Base-by-base conservation (phyloP, 2,797 vertebrate genomes). In the Leptodactylus fallax region DNA sequence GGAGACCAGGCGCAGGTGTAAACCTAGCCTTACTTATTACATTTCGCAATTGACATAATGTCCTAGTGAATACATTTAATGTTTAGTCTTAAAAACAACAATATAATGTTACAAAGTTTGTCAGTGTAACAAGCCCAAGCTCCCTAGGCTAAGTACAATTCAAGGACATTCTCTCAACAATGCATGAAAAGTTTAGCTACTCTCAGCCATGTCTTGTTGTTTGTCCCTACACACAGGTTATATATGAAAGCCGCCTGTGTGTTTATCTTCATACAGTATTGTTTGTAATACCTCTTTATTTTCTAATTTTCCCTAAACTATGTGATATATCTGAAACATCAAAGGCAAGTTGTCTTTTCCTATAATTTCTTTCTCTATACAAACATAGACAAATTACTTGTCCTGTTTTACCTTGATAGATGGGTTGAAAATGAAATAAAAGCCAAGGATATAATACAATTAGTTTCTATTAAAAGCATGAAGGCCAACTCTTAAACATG, bases 401-500 rank as follows among this genome's bases (percentile, higher is more conserved):
- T 16, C 27, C 9, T 21, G n/a, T 65, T 81, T 63, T 81, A 63
- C 58, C 79, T 81, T 49, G 60, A 49, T 63, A 51, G 16, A 81
- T 23, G 19, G n/a, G 17, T 82, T 25, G 9, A 25, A 83, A 81
- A 76, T 23, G 36, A 14, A 14, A 21, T 58, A 9, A 63, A 83
- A 69, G 47, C 61, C 63, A 83, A 69, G 63, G 14, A 36, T 69
- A 69, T 60, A 83, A 82, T 82, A 69, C 21, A 69, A 19, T 82
- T 69, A 69, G 49, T 25, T 27, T 45, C 19, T 69, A 23, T 69
- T n/a, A 53, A 25, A 69, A 53, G 49, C 45, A 51, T 83, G 81
- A 83, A 83, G 81, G 81, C 63, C 81, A 83, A 23, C 79, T 61
- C 55, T 83, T 83, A 47, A 77, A 76, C 27, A 67, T 83, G 51